Percentiles rank a stretch among this genome's conserved stretches.
phyloP scores from a whole-genome alignment of 2,797 vertebrate genomes.

The Labeo calbasu region DNA sequence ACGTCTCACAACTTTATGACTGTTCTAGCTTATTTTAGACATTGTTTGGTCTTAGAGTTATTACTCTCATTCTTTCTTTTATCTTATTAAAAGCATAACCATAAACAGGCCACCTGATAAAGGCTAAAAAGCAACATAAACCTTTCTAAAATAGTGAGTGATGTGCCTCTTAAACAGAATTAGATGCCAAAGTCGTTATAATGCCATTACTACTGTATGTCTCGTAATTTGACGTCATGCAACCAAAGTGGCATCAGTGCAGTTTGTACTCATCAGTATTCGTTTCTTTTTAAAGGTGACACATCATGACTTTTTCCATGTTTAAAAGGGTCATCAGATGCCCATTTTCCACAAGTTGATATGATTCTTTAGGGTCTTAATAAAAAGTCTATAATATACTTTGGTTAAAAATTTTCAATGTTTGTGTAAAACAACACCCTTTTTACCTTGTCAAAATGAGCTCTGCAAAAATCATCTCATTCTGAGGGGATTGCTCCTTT shows the following conservation, averaged over 20 bases:
- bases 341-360: too few species aligned
- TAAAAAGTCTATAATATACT: too few species aligned
- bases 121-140: constrained; percentile 27
- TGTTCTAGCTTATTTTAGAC: constrained; percentile 42
- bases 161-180: constrained; percentile 17
- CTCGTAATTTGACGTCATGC: background rate
- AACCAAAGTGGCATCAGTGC: background rate
- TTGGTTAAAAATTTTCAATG: too few species aligned
- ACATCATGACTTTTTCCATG: too few species aligned
- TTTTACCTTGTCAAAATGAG: too few species aligned
- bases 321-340: too few species aligned
- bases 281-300: background rate
- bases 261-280: background rate
- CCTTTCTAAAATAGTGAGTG: constrained; percentile 16
- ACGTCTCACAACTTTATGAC: constrained; percentile 24
- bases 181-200: background rate
- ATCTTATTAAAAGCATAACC: constrained; percentile 35
- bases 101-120: constrained; percentile 31
- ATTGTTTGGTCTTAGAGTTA: constrained; percentile 37
- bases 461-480: too few species aligned
- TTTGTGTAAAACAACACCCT: too few species aligned
- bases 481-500: too few species aligned
- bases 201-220: background rate
- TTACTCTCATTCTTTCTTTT: constrained; percentile 40
- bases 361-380: too few species aligned